Percentiles rank a stretch among this genome's conserved stretches.
phyloP scores from a whole-genome alignment of 2,113 vertebrate species.

The Thymallus thymallus region DNA sequence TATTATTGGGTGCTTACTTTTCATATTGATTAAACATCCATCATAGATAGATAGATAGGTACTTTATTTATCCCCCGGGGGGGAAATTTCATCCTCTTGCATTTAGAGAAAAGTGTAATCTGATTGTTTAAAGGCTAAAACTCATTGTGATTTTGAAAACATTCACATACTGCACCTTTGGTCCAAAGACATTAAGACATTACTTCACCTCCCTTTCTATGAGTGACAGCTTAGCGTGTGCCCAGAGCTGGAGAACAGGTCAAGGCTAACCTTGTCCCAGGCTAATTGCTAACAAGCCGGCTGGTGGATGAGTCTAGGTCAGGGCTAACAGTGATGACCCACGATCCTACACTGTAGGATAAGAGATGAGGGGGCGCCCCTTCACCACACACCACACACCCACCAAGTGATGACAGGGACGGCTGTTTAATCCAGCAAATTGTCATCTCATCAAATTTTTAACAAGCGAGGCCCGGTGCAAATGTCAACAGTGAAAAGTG shows the following conservation, averaged over 20 bases:
- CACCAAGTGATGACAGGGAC: conserved; percentile 21
- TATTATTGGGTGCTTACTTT: too few species aligned
- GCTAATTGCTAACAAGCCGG: too few species aligned
- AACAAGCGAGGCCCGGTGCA: conserved; percentile 17
- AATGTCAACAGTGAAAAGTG: conserved; percentile 47
- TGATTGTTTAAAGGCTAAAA: too few species aligned
- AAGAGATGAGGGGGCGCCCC: background rate
- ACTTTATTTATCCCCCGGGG: too few species aligned
- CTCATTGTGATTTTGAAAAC: too few species aligned
- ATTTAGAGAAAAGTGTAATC: too few species aligned
- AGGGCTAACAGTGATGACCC: background rate
- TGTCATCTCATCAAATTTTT: conserved; percentile 21
- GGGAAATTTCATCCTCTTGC: too few species aligned
- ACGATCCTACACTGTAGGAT: background rate
- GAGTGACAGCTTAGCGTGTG: background rate
- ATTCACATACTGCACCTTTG: too few species aligned
- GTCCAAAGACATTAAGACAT: too few species aligned
- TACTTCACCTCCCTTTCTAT: background rate
- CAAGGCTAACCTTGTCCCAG: too few species aligned
- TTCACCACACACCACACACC: background rate
- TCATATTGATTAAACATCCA: too few species aligned
- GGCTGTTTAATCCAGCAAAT: conserved; percentile 2
- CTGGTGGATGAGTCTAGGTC: background rate
- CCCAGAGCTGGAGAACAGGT: background rate
- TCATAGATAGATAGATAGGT: too few species aligned